phyloP scores from a whole-genome alignment of 2,888 invertebrate species.

The Calliopum simillimum region DNA sequence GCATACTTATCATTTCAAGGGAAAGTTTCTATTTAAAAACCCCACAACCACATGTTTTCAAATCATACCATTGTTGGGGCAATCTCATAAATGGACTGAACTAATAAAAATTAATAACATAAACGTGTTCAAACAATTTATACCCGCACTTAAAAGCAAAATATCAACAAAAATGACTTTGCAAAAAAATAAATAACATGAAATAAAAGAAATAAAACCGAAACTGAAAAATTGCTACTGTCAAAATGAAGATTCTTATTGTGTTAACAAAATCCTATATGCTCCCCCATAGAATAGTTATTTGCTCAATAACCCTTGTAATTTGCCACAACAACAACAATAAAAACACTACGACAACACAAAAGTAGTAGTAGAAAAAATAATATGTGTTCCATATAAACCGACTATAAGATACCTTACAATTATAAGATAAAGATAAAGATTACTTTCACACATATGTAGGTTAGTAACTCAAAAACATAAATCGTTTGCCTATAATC shows the following conservation, averaged over 20 bases:
- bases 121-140: constrained; percentile 54
- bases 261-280: not conserved
- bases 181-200: constrained; percentile 1
- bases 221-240: not conserved
- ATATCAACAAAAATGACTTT: constrained; percentile 22
- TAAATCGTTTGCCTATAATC: too few relatives aligned
- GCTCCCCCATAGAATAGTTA: constrained; percentile 48
- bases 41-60: not conserved
- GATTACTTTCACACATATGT: too few relatives aligned
- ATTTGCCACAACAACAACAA: constrained; percentile 52
- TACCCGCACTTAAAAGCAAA: not conserved
- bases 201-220: not conserved
- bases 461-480: too few relatives aligned
- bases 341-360: constrained; percentile 24
- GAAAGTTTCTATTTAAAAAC: not conserved
- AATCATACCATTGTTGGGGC: constrained; percentile 29
- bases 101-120: constrained; percentile 62
- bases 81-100: constrained; percentile 21
- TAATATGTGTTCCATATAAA: too few relatives aligned
- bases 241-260: not conserved
- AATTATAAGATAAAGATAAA: too few relatives aligned
- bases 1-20: too few relatives aligned
- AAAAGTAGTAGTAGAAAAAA: not conserved
- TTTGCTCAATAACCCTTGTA: constrained; percentile 66
- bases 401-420: too few relatives aligned